Base-by-base conservation (phyloP, 2,797 vertebrate species). In the Miichthys miiuy region DNA sequence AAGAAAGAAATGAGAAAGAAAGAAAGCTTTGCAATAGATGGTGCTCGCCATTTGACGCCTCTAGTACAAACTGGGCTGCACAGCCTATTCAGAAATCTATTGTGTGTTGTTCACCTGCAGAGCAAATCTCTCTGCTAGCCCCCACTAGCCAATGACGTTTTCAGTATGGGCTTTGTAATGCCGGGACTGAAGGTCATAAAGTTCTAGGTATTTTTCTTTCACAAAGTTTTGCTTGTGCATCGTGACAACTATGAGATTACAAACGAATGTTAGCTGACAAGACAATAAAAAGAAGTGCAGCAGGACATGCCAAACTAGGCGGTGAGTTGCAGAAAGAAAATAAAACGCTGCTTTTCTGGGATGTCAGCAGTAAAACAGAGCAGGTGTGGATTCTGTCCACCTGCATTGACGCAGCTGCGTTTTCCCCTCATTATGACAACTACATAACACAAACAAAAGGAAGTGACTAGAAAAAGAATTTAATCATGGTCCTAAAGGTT, bases 81-180 rank as follows among this genome's bases (percentile, higher is more conserved):
- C 21, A 54, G 21, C 70, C 50, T 77, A 44, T 57, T 80, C 54
- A 81, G 38, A 73, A 77, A 68, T 64, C 68, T 50, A 58, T 66
- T 70, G 80, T 77, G 60, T 54, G 47, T 77, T 75, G 42, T 23
- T 88, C 72, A 87, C 80, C 78, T 68, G 42, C 75, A 77, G 66
- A 85, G 62, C 38, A 60, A 67, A 68, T 69, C 72, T 80, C 52
- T 79, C 74, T 72, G 72, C 61, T 23, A 17, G 44, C 62, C 56
- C 63, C 60, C 5, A 17, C 62, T 5, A 68, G 56, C 63, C 74
- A 67, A 57, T 81, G 68, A 81, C 83, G 81, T 73, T 76, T 81
- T 72, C 58, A 65, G 27, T 57, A 77, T 67, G 68, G 46, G 52
- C 30, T 85, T 82, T 79, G 44, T 72, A 78, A 81, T 60, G 38